Conservation (phyloP, 2,888 invertebrate species). For the Acrobasis consociella region DNA sequence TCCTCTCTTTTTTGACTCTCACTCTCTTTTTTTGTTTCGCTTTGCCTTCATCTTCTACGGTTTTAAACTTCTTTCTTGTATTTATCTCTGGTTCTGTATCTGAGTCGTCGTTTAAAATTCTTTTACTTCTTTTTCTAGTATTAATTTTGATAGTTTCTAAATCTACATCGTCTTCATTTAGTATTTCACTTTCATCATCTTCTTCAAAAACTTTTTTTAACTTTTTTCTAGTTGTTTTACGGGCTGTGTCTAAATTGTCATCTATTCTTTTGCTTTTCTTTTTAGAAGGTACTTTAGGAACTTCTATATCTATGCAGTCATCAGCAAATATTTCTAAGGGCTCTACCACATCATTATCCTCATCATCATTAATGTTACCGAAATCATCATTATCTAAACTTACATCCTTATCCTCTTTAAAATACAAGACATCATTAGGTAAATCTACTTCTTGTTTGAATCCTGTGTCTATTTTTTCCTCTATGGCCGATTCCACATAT, state of each 20-base stretch:
- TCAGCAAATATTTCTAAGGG: slow-evolving; percentile 10
- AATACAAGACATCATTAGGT: background rate
- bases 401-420: slow-evolving; percentile 12
- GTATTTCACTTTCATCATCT: background rate
- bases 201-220: background rate
- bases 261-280: background rate
- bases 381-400: slow-evolving; percentile 1
- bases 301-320: slow-evolving; percentile 7
- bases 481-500: background rate
- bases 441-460: slow-evolving; percentile 2
- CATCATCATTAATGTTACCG: background rate
- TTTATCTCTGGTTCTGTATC: background rate
- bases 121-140: slow-evolving; percentile 2
- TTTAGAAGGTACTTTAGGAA: background rate
- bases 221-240: background rate
- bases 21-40: background rate
- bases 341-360: slow-evolving; percentile 1
- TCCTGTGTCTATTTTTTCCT: background rate
- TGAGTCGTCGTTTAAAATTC: background rate
- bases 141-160: background rate
- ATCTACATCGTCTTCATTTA: slow-evolving; percentile 1
- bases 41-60: background rate
- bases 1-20: slow-evolving; percentile 5
- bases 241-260: background rate
- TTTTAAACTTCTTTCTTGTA: background rate